A percentile compares a stretch with the other conserved stretches of the same genome.
Evolutionary conservation across 2,113 vertebrate genomes (phyloP).

Genomic region (Bos indicus): DNA sequence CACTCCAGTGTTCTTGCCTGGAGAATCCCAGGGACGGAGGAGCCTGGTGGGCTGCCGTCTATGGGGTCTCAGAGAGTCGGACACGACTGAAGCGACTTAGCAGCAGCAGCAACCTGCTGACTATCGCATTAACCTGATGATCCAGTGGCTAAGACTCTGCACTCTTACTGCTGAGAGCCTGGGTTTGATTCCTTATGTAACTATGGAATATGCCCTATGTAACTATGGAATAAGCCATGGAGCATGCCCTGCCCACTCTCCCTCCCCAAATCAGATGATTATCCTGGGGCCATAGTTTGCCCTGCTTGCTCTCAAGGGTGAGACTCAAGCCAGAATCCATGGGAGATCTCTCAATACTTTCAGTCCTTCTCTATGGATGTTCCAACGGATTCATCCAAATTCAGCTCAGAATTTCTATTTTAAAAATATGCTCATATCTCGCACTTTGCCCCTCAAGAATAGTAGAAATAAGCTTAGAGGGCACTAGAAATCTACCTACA

Average conservation of each 20-base stretch:
- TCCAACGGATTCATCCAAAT: background rate
- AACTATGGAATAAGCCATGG: background rate
- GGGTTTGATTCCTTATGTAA: background rate
- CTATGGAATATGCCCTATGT: background rate
- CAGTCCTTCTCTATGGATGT: background rate
- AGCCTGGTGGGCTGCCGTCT: no score
- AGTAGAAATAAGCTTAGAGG: background rate
- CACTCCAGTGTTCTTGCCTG: no score
- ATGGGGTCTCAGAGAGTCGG: no score
- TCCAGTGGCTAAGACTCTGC: background rate
- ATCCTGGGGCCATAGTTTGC: background rate
- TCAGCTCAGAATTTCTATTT: background rate
- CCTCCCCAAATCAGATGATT: background rate
- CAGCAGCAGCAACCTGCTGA: background rate
- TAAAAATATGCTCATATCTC: background rate
- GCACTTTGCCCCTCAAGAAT: background rate
- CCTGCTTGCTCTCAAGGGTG: background rate
- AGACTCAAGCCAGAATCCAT: background rate
- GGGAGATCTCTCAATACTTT: background rate
- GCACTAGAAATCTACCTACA: background rate
- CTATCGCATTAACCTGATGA: background rate
- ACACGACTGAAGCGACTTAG: no score
- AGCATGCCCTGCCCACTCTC: background rate
- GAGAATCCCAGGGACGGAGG: no score
- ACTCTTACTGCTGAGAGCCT: background rate